Conservation (phyloP, 2,113 vertebrate species). For the Trematomus loennbergii region DNA sequence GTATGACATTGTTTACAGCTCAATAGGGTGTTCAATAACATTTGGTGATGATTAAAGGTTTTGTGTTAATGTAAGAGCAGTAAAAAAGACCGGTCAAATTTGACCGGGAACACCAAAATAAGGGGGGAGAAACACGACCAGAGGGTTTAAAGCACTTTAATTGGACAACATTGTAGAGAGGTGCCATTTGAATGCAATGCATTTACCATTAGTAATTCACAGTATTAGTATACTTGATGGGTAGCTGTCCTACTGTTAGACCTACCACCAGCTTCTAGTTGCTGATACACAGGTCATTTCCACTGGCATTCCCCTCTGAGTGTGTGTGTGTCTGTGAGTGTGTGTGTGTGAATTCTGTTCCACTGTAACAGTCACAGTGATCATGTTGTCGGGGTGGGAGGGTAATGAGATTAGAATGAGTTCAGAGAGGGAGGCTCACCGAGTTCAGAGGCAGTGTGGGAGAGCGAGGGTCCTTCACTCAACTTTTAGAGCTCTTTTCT, state of each 20-base stretch:
- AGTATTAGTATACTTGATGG: too few species aligned
- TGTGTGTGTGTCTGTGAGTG: background rate
- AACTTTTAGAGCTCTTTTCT: slow-evolving; percentile 10
- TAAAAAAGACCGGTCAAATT: too few species aligned
- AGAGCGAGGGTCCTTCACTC: slow-evolving; percentile 21
- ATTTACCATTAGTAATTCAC: too few species aligned
- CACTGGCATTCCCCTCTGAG: background rate
- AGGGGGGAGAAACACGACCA: too few species aligned
- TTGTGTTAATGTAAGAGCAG: too few species aligned
- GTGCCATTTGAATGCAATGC: too few species aligned
- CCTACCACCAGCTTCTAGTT: background rate
- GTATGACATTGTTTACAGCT: too few species aligned
- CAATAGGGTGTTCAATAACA: too few species aligned
- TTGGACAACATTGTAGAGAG: too few species aligned
- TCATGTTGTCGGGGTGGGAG: slow-evolving; percentile 35
- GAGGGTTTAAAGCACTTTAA: too few species aligned
- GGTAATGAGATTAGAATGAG: slow-evolving; percentile 59
- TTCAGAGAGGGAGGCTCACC: slow-evolving; percentile 15
- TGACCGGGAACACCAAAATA: too few species aligned
- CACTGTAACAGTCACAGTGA: slow-evolving; percentile 15
- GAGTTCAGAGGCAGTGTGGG: slow-evolving; percentile 31
- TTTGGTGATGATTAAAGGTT: too few species aligned
- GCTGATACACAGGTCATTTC: slow-evolving; percentile 12
- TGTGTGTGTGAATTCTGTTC: background rate
- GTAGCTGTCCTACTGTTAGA: background rate